Conservation (phyloP, 2,113 vertebrate species). For the Mixornis gularis region DNA sequence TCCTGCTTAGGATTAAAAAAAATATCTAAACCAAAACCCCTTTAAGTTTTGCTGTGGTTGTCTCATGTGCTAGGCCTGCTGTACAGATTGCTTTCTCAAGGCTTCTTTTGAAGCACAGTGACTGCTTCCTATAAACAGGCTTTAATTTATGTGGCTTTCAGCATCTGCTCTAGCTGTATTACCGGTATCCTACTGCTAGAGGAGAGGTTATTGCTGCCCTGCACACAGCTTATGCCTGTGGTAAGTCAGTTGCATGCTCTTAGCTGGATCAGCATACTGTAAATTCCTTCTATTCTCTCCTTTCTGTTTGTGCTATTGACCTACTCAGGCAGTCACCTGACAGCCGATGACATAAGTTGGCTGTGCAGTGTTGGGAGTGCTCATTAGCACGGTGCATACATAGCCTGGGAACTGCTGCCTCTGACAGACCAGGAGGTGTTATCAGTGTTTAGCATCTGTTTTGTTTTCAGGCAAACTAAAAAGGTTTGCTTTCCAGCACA, state of each 20-base stretch:
- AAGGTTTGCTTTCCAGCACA: neutral
- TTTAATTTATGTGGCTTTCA: neutral
- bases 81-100: neutral
- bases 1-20: neutral
- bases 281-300: neutral
- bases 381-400: neutral
- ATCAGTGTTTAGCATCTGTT: neutral
- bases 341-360: neutral
- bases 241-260: neutral
- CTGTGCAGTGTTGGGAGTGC: neutral
- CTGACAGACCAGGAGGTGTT: neutral
- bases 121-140: neutral
- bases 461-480: neutral
- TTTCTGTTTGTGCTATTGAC: conserved; percentile 21
- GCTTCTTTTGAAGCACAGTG: neutral
- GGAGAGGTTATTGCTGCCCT: neutral
- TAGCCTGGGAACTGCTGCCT: neutral
- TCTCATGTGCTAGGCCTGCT: neutral
- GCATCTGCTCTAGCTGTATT: neutral
- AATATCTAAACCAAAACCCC: neutral
- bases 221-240: neutral
- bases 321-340: conserved; percentile 7
- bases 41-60: neutral
- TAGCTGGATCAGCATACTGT: neutral
- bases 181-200: neutral